Conservation (phyloP, 2,113 vertebrate species). For the Struthidea cinerea region DNA sequence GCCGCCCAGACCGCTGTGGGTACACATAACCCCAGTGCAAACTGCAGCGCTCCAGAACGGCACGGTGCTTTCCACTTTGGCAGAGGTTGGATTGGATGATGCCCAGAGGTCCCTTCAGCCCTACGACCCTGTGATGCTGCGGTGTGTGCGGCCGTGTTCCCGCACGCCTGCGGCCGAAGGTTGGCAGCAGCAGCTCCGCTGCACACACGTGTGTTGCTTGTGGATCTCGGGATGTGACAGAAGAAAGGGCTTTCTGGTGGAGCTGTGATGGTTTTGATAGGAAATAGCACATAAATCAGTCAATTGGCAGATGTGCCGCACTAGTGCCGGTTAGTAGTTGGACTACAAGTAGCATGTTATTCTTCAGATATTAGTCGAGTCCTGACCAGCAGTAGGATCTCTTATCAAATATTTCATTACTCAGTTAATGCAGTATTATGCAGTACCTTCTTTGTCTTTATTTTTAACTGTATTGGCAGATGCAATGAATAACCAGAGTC, state of each 20-base stretch:
- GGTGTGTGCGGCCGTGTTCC: too few species aligned
- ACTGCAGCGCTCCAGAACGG: rapidly evolving
- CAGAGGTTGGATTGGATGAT: neutral
- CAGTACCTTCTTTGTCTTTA: neutral
- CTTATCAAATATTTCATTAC: neutral
- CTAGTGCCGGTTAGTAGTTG: neutral
- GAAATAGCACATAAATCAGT: neutral
- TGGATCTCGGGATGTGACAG: neutral
- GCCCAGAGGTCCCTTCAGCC: neutral
- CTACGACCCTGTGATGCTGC: neutral
- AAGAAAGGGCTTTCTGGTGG: neutral
- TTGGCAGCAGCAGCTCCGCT: neutral
- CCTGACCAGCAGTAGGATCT: neutral
- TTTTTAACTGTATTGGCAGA: neutral
- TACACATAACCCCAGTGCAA: rapidly evolving
- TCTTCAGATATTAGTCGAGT: neutral
- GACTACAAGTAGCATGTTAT: rapidly evolving
- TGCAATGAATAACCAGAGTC: neutral
- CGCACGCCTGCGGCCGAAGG: too few species aligned
- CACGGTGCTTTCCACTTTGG: neutral
- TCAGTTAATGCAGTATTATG: neutral
- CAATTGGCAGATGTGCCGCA: rapidly evolving
- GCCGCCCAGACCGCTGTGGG: rapidly evolving
- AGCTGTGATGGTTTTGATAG: neutral
- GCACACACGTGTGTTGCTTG: rapidly evolving